phyloP scores from a whole-genome alignment of 2,113 vertebrate genomes.

The Nymphicus hollandicus region DNA sequence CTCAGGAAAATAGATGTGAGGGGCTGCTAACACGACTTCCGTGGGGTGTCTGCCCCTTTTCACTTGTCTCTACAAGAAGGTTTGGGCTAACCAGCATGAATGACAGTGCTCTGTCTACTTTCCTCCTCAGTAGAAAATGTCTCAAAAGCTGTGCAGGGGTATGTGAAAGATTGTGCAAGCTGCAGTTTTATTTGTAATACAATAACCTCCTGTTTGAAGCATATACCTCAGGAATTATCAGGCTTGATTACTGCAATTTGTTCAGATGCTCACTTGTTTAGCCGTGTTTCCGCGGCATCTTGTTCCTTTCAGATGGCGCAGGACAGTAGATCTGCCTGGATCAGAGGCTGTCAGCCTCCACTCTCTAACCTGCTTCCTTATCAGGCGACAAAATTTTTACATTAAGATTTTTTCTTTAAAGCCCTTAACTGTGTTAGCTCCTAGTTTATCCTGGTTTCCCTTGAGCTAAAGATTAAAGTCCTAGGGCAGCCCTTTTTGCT shows the following conservation, averaged over 20 bases:
- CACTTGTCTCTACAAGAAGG: background rate
- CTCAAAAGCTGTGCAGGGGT: background rate
- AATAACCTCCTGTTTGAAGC: background rate
- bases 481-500: background rate
- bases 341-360: constrained; percentile 9
- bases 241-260: background rate
- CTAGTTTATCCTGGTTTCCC: constrained; percentile 31
- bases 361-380: constrained; percentile 33
- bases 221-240: background rate
- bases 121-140: background rate
- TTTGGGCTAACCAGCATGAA: background rate
- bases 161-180: background rate
- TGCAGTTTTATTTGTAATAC: background rate
- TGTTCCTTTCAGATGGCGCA: background rate
- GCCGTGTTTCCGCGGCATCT: background rate
- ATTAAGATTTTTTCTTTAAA: constrained; percentile 38
- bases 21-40: background rate
- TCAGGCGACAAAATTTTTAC: constrained; percentile 31
- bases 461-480: constrained; percentile 16
- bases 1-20: background rate
- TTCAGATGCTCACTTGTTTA: background rate
- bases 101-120: background rate
- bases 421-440: background rate
- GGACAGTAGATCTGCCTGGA: constrained; percentile 30
- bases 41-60: background rate